phyloP scores from a whole-genome alignment of 1,140 invertebrate species.

The Rhagoletis zephyria region DNA sequence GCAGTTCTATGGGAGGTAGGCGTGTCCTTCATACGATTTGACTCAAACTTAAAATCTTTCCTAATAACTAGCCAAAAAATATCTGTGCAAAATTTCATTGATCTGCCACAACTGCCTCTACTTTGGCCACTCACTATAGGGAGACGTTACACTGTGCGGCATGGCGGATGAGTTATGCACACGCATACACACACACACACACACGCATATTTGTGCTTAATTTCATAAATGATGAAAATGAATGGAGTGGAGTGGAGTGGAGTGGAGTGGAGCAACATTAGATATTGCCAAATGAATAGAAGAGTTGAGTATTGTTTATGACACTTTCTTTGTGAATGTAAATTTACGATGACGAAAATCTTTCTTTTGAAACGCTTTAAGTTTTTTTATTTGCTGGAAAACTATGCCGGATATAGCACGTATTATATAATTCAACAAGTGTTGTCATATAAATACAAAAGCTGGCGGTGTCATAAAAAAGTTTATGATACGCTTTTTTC shows the following conservation, averaged over 20 bases:
- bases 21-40: too few species aligned
- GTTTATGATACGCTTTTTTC: constrained; percentile 43
- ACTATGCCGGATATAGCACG: neutral
- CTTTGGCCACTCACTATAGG: too few species aligned
- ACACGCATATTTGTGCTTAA: neutral
- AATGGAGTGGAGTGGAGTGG: neutral
- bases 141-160: neutral
- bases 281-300: neutral
- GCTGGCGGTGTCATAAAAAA: constrained; percentile 6
- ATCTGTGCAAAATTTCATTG: too few species aligned
- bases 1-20: too few species aligned
- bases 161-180: constrained; percentile 23
- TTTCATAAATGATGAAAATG: neutral
- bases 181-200: neutral
- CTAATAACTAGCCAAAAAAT: too few species aligned
- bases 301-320: neutral
- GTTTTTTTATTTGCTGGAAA: neutral
- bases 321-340: neutral
- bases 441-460: neutral
- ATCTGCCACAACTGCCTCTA: too few species aligned
- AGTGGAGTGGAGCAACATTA: too few species aligned
- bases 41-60: too few species aligned
- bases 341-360: neutral
- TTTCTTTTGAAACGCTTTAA: neutral
- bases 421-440: constrained; percentile 8